phyloP scores from a whole-genome alignment of 1,140 invertebrate genomes.

The Thrips palmi region DNA sequence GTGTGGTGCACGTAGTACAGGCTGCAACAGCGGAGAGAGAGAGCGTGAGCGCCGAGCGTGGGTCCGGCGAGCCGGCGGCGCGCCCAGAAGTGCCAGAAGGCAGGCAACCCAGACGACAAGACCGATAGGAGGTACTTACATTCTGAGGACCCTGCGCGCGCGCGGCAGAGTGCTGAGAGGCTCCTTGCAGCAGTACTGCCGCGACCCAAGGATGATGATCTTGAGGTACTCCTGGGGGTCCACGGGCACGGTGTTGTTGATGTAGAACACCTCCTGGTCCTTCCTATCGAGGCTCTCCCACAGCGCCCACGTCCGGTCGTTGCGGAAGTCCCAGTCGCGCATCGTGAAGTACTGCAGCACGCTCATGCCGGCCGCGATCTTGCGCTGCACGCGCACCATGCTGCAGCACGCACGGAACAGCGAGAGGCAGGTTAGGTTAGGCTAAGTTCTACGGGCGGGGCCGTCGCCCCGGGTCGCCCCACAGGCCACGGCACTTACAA shows the following conservation, averaged over 20 bases:
- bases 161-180: conserved; percentile 53
- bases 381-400: conserved; percentile 31
- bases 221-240: conserved; percentile 42
- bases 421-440: too few relatives aligned
- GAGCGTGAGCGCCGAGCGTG: too few relatives aligned
- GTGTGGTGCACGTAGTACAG: too few relatives aligned
- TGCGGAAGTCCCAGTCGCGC: conserved; percentile 43
- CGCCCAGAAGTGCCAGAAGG: too few relatives aligned
- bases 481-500: conserved; percentile 45
- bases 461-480: too few relatives aligned
- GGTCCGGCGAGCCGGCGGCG: too few relatives aligned
- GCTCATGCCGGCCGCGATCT: conserved; percentile 28
- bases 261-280: conserved; percentile 48
- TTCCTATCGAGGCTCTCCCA: conserved; percentile 34
- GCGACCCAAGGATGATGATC: conserved; percentile 43
- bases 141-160: conserved; percentile 47
- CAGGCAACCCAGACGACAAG: too few relatives aligned
- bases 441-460: too few relatives aligned
- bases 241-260: conserved; percentile 37
- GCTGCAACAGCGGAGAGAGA: too few relatives aligned
- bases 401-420: conserved; percentile 17
- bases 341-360: conserved; percentile 53
- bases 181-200: conserved; percentile 70
- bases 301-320: conserved; percentile 33
- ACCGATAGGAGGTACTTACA: conserved; percentile 54